Conservation (phyloP, 2,888 invertebrate species). For the Oxyteleia sp. region DNA sequence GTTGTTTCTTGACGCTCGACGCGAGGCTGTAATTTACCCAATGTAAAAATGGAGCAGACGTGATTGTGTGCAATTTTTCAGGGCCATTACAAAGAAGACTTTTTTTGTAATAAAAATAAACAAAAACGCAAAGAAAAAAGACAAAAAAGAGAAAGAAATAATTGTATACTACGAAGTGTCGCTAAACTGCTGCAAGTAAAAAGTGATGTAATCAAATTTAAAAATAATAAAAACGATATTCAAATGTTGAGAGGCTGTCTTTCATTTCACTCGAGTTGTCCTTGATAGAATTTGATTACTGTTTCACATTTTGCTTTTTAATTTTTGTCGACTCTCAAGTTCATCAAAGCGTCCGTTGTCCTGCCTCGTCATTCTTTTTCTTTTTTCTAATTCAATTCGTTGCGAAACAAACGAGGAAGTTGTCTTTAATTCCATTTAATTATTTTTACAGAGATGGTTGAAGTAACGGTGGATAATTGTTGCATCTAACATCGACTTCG, state of each 20-base stretch:
- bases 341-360: constrained; percentile 55
- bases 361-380: no score
- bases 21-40: no score
- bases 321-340: neutral
- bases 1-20: no score
- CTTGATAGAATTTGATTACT: constrained; percentile 1
- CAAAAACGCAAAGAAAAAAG: no score
- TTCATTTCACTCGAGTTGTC: constrained; percentile 36
- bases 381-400: no score
- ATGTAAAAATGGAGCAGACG: no score
- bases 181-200: constrained; percentile 39
- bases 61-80: constrained; percentile 23
- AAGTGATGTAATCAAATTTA: constrained; percentile 59
- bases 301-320: neutral
- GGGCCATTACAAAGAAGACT: neutral
- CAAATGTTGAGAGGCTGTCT: constrained; percentile 44
- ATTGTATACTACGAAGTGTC: constrained; percentile 54
- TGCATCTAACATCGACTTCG: neutral
- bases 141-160: constrained; percentile 18
- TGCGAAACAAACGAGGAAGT: no score
- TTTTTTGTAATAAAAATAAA: constrained; percentile 45
- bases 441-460: constrained; percentile 16
- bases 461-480: neutral
- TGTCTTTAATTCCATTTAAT: no score
- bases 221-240: constrained; percentile 59